These are phyloP conservation scores for Andrena haemorrhoa DNA, from an alignment of 2,888 invertebrate species.

Conservation along the genomic window DNA sequence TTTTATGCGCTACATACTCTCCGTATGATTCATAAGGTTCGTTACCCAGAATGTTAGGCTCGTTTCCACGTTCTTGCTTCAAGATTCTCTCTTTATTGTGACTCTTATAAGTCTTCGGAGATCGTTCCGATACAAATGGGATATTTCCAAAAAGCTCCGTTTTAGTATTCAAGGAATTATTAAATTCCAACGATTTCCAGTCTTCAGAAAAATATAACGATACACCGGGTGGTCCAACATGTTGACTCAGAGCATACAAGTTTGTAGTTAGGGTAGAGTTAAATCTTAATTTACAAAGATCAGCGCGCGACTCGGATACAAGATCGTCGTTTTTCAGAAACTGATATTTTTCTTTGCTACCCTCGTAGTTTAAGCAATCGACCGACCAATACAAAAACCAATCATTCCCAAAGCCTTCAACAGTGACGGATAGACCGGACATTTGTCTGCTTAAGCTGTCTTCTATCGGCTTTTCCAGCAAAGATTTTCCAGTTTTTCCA, in stretches of 20 bases:
- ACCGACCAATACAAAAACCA: slow-evolving; percentile 92
- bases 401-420: slow-evolving; percentile 89
- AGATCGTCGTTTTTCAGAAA: slow-evolving; percentile 81
- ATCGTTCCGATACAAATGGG: slow-evolving; percentile 73
- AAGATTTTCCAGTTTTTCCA: slow-evolving; percentile 87
- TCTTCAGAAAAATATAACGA: slow-evolving; percentile 89
- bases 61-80: slow-evolving; percentile 53
- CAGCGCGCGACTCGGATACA: slow-evolving; percentile 83
- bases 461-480: slow-evolving; percentile 87
- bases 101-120: slow-evolving; percentile 63
- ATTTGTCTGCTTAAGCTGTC: slow-evolving; percentile 88
- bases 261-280: slow-evolving; percentile 89
- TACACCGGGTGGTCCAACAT: slow-evolving; percentile 90
- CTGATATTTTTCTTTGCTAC: slow-evolving; percentile 86
- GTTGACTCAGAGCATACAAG: slow-evolving; percentile 89
- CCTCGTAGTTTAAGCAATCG: slow-evolving; percentile 86
- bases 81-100: slow-evolving; percentile 55
- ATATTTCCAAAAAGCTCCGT: slow-evolving; percentile 80
- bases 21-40: slow-evolving; percentile 58
- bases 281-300: slow-evolving; percentile 90
- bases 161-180: slow-evolving; percentile 85
- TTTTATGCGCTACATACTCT: slow-evolving; percentile 62
- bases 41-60: slow-evolving; percentile 50
- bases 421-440: slow-evolving; percentile 87
- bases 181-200: slow-evolving; percentile 83